Conservation (phyloP, 2,113 vertebrate species). For the Nyctereutes procyonoides region DNA sequence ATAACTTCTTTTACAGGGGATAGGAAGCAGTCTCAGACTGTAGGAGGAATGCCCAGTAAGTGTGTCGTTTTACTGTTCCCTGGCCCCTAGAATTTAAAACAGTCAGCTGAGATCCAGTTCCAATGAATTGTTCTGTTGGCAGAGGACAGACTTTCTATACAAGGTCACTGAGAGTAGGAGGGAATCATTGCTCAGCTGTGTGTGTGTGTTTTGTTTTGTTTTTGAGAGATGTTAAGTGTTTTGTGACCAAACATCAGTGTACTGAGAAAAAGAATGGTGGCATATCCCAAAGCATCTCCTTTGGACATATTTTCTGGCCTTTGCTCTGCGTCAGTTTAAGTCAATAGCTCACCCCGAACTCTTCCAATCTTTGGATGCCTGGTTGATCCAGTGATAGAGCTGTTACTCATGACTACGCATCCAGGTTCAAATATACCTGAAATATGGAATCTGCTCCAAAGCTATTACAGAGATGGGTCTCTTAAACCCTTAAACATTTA, state of each 20-base stretch:
- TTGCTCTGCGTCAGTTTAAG: background rate
- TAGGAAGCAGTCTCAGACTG: background rate
- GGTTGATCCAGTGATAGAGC: background rate
- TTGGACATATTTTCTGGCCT: background rate
- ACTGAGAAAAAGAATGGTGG: background rate
- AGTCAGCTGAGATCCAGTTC: constrained; percentile 19
- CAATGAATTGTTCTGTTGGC: constrained; percentile 43
- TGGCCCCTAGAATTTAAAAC: constrained; percentile 48
- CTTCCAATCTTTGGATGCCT: background rate
- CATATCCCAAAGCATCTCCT: background rate
- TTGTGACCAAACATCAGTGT: background rate
- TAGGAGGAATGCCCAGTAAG: background rate
- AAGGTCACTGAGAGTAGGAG: background rate
- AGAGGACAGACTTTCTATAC: background rate
- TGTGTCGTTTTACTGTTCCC: background rate
- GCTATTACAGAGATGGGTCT: background rate
- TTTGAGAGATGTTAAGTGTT: background rate
- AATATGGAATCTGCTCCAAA: constrained; percentile 35
- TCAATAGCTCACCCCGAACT: background rate
- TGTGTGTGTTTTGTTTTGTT: background rate
- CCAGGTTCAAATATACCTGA: background rate
- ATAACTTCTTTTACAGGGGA: constrained; percentile 13
- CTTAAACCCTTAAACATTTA: background rate
- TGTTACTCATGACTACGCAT: background rate
- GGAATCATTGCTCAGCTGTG: background rate